These are phyloP conservation scores for Buphagus erythrorhynchus DNA, from an alignment of 2,797 vertebrate species.

Conservation along the genomic window DNA sequence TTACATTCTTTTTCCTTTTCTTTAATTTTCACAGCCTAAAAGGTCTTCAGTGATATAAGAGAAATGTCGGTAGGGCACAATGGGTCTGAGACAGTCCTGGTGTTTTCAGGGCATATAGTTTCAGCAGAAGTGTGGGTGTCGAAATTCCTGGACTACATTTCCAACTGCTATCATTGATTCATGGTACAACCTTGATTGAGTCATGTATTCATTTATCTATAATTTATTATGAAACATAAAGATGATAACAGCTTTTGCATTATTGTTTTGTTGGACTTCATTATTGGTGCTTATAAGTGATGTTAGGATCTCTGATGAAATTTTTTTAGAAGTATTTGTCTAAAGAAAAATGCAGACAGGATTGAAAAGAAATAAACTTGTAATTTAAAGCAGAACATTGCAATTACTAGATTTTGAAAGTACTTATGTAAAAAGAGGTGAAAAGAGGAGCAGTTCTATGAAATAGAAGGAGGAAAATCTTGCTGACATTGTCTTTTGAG, in stretches of 20 bases:
- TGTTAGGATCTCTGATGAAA: neutral
- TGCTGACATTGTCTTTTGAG: neutral
- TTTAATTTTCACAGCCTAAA: constrained; percentile 35
- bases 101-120: neutral
- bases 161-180: neutral
- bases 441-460: neutral
- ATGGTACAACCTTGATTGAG: neutral
- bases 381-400: constrained; percentile 15
- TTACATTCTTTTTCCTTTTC: constrained; percentile 29
- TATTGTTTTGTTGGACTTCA: neutral
- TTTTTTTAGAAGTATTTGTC: neutral
- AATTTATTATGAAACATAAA: neutral
- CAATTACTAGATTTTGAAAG: neutral
- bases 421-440: neutral
- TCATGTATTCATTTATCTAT: neutral
- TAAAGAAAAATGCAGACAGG: neutral
- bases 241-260: neutral
- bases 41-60: neutral
- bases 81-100: neutral
- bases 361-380: neutral
- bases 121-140: neutral
- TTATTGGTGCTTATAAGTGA: neutral
- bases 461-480: neutral
- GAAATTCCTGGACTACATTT: neutral
- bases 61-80: neutral